phyloP scores from a whole-genome alignment of 2,113 vertebrate genomes.

The Cromileptes altivelis region DNA sequence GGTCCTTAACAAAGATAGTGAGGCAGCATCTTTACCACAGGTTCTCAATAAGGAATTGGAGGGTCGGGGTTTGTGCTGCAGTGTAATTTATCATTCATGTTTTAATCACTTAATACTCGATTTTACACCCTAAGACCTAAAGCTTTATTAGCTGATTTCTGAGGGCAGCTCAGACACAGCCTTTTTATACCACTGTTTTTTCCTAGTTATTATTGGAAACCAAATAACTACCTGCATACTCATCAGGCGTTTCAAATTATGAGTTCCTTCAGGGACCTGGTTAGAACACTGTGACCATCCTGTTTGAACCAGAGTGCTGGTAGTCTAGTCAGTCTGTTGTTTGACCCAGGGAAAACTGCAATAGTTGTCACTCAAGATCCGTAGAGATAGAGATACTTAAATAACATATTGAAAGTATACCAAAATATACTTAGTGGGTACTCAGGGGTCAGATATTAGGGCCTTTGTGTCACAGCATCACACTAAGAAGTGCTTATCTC shows the following conservation, averaged over 20 bases:
- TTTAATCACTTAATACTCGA: not conserved
- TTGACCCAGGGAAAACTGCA: no score
- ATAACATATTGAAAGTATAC: no score
- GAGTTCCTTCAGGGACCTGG: not conserved
- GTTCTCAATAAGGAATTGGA: not conserved
- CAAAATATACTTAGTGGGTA: no score
- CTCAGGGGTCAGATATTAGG: no score
- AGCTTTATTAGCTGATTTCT: not conserved
- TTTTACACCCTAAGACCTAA: not conserved
- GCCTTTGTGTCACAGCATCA: no score
- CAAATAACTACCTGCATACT: not conserved
- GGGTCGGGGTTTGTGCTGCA: not conserved
- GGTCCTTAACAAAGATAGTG: slow-evolving; percentile 16
- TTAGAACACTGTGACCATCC: not conserved
- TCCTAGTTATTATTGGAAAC: not conserved
- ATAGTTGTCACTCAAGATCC: no score
- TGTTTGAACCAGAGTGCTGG: not conserved
- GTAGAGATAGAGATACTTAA: no score
- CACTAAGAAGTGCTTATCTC: no score
- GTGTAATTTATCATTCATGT: not conserved
- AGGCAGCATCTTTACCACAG: slow-evolving; percentile 9
- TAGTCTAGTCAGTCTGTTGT: no score
- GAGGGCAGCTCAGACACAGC: not conserved
- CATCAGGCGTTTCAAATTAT: not conserved
- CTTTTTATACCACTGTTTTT: not conserved